A percentile compares a stretch with the other conserved stretches of the same genome.
Evolutionary conservation across 2,113 vertebrate species (phyloP).

Genomic region (Furnarius figulus): DNA sequence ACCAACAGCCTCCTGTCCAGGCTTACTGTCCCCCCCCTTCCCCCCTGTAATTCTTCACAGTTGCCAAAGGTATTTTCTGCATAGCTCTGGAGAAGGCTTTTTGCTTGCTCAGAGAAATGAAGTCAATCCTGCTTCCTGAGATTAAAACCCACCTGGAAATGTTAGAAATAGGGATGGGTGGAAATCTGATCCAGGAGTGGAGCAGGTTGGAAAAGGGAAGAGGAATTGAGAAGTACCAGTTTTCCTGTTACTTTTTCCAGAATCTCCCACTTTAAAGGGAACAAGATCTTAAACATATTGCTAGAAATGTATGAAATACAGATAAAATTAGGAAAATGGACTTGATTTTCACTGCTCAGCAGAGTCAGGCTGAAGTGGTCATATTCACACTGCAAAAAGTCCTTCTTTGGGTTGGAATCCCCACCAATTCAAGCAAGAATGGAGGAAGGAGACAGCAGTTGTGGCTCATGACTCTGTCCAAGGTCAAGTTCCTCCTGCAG

Average conservation of each 20-base stretch:
- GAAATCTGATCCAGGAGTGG: background rate
- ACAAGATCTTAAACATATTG: background rate
- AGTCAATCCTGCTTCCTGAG: background rate
- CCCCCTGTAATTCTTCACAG: background rate
- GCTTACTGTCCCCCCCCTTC: background rate
- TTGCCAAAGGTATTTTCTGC: background rate
- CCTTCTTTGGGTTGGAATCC: background rate
- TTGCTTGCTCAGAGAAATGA: background rate
- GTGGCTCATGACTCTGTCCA: background rate
- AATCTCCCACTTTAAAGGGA: background rate
- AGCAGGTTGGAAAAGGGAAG: background rate
- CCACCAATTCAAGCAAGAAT: background rate
- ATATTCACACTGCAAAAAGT: background rate
- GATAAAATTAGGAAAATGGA: background rate
- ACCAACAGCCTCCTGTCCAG: background rate
- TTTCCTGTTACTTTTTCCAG: rapidly evolving
- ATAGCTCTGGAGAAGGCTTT: background rate
- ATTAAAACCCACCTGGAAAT: background rate
- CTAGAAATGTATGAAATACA: background rate
- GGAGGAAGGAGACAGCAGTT: background rate
- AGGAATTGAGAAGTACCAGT: background rate
- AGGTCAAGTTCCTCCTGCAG: background rate
- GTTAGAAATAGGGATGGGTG: background rate
- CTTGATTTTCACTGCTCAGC: background rate
- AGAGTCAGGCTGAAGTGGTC: background rate